Conservation (phyloP, 2,797 vertebrate genomes). For the Phrynocephalus vlangalii region DNA sequence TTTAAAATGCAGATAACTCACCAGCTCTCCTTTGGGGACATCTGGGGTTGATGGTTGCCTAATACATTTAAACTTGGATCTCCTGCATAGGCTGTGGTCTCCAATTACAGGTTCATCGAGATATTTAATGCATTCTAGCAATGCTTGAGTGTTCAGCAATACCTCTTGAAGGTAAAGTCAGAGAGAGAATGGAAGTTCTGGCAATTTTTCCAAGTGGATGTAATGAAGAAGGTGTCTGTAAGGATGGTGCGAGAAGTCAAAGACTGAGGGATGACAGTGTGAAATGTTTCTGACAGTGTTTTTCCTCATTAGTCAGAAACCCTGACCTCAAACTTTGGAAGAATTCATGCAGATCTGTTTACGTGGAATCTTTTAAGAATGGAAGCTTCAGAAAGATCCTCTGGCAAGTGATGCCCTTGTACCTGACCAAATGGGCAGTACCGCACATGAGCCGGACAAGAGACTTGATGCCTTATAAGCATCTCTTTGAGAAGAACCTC, state of each 20-base stretch:
- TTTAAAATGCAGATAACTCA: constrained; percentile 55
- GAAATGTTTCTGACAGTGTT: constrained; percentile 21
- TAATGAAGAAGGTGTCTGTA: constrained; percentile 27
- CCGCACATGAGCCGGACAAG: rapidly evolving
- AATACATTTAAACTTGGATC: constrained; percentile 44
- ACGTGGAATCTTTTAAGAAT: constrained; percentile 52
- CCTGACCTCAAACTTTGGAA: constrained; percentile 33
- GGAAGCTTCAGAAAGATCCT: constrained; percentile 1
- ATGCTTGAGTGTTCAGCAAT: constrained; percentile 21
- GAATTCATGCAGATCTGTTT: constrained; percentile 39
- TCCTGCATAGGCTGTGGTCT: constrained; percentile 6
- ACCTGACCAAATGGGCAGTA: not conserved
- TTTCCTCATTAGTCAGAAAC: constrained; percentile 45
- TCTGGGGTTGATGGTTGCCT: constrained; percentile 50
- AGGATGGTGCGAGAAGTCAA: not conserved
- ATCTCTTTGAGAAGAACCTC: not conserved
- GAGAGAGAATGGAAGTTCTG: constrained; percentile 45
- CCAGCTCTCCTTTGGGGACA: constrained; percentile 54
- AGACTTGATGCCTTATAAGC: not conserved
- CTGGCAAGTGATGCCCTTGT: not conserved
- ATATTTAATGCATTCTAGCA: constrained; percentile 47
- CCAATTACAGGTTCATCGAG: constrained; percentile 39
- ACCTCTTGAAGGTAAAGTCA: constrained; percentile 30
- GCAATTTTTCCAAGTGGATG: constrained; percentile 27
- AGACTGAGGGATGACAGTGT: constrained; percentile 39